Base-by-base conservation (phyloP, 1,140 invertebrate species). In the Mactra quadrangularis region DNA sequence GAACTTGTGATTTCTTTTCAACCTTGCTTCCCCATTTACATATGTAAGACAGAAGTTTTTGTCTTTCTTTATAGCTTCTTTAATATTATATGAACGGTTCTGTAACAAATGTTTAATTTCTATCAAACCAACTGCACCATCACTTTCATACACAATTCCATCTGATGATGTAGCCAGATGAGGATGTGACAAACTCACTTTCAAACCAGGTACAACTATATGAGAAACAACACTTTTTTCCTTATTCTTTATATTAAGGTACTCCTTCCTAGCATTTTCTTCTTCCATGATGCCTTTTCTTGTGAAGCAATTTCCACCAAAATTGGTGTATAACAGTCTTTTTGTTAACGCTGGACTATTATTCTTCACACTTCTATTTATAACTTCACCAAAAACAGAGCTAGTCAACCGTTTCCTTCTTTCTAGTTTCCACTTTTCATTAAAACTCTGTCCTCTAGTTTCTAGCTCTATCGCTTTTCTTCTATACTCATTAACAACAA, bases 31-130 rank as follows among this genome's bases (percentile, higher is more conserved):
- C 13, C 59, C 59, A 50, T n/a, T 27, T 25, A 45, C 2, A 11
- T 33, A 22, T 13, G 25, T 3, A 25, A 74, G 38, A 59, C 71
- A 74, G 41, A 72, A 74, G 9, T 38, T 27, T 25, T 75, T 57
- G n/a, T 35, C 70, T n/a, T 72, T 72, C 35, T 3, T 3, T 1
- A 19, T 31, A 22, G 74, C 38, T 33, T 77, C 57, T 33, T 62
- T 31, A 15, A 62, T 60, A 1, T 9, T 29, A n/a, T 9, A 33
- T 41, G 31, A 4, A 33, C 50, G 41, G 41, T 64, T 77, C 31
- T 77, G 59, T 50, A 77, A 55, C 15, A 75, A 50, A 55, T 47
- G 6, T 35, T 57, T 77, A 6, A 77, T 64, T 55, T 77, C 57
- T 7, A 62, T 77, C n/a, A 77, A 52, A n/a, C 60, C 64, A 3